Evolutionary conservation across 2,888 invertebrate species (phyloP).

Genomic region (Marronus borbonicus): DNA sequence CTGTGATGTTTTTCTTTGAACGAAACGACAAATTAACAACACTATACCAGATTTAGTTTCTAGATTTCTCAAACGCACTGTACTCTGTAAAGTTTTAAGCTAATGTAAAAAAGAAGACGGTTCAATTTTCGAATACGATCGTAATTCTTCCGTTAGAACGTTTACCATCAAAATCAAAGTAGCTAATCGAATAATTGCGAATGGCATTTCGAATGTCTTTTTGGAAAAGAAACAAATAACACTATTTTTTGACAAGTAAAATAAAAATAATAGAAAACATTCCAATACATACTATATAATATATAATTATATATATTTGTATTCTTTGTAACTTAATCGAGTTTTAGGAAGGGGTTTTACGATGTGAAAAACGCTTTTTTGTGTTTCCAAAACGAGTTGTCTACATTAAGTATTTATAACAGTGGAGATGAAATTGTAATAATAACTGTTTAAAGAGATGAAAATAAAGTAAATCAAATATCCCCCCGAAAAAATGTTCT

Average conservation of each 20-base stretch:
- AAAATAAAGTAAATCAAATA: slow-evolving; percentile 52
- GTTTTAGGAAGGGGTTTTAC: slow-evolving; percentile 39
- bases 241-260: slow-evolving; percentile 68
- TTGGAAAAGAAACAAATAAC: slow-evolving; percentile 59
- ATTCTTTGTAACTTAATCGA: slow-evolving; percentile 60
- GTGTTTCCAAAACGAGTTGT: slow-evolving; percentile 58
- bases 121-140: slow-evolving; percentile 41
- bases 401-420: slow-evolving; percentile 35
- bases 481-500: slow-evolving; percentile 61
- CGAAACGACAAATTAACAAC: slow-evolving; percentile 60
- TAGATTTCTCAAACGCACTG: slow-evolving; percentile 40
- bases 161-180: background rate
- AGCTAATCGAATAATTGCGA: slow-evolving; percentile 29
- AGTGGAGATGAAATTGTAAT: slow-evolving; percentile 31
- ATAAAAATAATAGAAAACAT: slow-evolving; percentile 64
- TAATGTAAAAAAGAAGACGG: slow-evolving; percentile 32
- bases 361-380: slow-evolving; percentile 64
- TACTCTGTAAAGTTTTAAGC: slow-evolving; percentile 46
- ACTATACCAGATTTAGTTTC: slow-evolving; percentile 25
- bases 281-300: slow-evolving; percentile 58
- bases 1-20: slow-evolving; percentile 59
- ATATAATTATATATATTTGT: slow-evolving; percentile 60
- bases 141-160: slow-evolving; percentile 26
- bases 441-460: slow-evolving; percentile 35
- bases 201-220: slow-evolving; percentile 21